Evolutionary conservation across 1,140 invertebrate species (phyloP), one percentile per base, ranked within the genome.

Genomic region (Sipha flava): DNA sequence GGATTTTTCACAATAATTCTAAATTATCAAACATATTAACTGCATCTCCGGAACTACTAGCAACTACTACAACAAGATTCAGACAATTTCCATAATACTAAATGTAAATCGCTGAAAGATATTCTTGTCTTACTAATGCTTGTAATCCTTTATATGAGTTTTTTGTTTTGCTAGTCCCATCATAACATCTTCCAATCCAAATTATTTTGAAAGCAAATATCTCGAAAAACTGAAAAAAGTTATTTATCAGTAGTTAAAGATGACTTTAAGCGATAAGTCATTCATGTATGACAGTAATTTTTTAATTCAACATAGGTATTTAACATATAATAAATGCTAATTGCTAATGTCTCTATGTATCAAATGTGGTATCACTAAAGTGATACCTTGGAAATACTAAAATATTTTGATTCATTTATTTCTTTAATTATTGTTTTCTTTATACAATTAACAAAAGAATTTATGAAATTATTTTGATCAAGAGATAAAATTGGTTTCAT

Each of bases 331-430:
- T 62, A 34, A 62, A 62, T 34, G 59, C 59, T n/a, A 62, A 16
- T 31, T 62, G 59, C 18, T 62, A 26, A 6, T 16, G 14, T 62
- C 29, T 62, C 14, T 26, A 62, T 3, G 14, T 18, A 34, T 62
- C 59, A 34, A 62, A 62, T n/a, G 59, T 62, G 4, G 59, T 62
- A 31, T 62, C 59, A 62, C n/a, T n/a, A n/a, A n/a, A 62, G 18
- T 62, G 59, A 62, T 16, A 62, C n/a, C n/a, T n/a, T n/a, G n/a
- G n/a, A n/a, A n/a, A n/a, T n/a, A 62, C 59, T 62, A 62, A 62
- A 62, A 62, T 18, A 62, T 18, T 62, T 62, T 12, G 14, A 18
- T 6, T 12, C 4, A 16, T 31, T 62, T 23, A 62, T n/a, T n/a
- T 62, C 59, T 6, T 62, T 62, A 16, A 14, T 34, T 62, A 34